Conservation (phyloP, 2,888 invertebrate genomes). For the Adelognathus sp. region DNA sequence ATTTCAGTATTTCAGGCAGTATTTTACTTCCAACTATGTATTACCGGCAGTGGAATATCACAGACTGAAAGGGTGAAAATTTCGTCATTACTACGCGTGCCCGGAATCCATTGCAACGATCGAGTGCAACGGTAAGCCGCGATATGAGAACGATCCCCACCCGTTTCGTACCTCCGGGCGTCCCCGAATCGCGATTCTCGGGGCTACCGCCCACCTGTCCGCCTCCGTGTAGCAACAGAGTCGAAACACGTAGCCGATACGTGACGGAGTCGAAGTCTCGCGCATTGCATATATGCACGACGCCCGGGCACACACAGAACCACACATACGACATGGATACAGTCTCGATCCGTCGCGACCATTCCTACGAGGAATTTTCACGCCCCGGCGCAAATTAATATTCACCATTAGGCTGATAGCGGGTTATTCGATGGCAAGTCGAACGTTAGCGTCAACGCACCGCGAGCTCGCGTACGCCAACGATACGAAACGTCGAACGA, state of each 20-base stretch:
- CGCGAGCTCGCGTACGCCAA: background rate
- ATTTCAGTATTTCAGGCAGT: no score
- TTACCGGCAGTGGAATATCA: no score
- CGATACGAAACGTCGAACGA: background rate
- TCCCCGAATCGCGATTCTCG: conserved; percentile 68
- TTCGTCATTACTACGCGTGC: conserved; percentile 17
- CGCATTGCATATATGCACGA: conserved; percentile 38
- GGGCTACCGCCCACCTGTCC: conserved; percentile 75
- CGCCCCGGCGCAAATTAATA: conserved; percentile 31
- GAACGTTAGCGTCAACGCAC: no score
- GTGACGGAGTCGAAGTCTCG: conserved; percentile 46
- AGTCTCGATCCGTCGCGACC: no score
- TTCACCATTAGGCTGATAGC: conserved; percentile 26
- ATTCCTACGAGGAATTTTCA: background rate
- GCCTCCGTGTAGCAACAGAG: conserved; percentile 72
- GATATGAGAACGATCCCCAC: conserved; percentile 35
- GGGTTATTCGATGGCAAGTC: background rate
- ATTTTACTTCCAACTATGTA: no score
- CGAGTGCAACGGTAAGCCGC: conserved; percentile 47
- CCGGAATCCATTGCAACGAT: conserved; percentile 43
- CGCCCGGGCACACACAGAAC: background rate
- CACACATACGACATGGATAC: background rate
- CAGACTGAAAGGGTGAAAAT: background rate
- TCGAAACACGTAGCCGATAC: conserved; percentile 48
- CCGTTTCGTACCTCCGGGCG: conserved; percentile 53